A percentile compares a stretch with the other conserved stretches of the same genome.
phyloP scores from a whole-genome alignment of 53 echinoderm and acorn worm species.

The Temnopleurus reevesii region DNA sequence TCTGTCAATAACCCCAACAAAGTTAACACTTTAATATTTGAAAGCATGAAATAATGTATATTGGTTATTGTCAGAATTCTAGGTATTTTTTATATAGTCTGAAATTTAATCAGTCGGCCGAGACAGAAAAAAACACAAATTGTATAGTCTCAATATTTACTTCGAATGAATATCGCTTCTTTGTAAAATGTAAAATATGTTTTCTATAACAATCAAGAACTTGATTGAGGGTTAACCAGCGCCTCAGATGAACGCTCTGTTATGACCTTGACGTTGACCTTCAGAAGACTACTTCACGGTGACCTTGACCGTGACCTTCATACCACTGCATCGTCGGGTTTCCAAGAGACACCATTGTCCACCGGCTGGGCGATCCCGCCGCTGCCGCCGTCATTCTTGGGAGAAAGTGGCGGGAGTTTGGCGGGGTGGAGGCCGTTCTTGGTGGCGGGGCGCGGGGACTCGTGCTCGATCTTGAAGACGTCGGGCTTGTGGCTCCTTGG shows the following conservation, averaged over 20 bases:
- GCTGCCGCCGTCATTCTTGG: not conserved
- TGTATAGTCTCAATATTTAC: not conserved
- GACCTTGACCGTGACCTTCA: slow-evolving; percentile 5
- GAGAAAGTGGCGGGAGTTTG: slow-evolving; percentile 55
- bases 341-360: slow-evolving; percentile 38
- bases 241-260: not conserved
- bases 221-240: not conserved
- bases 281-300: not conserved
- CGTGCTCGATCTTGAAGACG: slow-evolving; percentile 81
- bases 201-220: too few species aligned
- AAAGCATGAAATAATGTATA: too few species aligned
- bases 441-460: slow-evolving; percentile 66
- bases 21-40: not conserved
- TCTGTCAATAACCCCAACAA: not conserved
- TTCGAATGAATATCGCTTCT: not conserved
- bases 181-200: not conserved
- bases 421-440: slow-evolving; percentile 51
- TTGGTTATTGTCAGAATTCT: not conserved
- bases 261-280: not conserved
- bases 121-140: not conserved
- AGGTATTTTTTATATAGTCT: not conserved
- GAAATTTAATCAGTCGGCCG: not conserved
- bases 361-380: not conserved
- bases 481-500: slow-evolving; percentile 76
- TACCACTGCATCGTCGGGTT: slow-evolving; percentile 56